Conservation (phyloP, 2,113 vertebrate genomes). For the Blennius ocellaris region DNA sequence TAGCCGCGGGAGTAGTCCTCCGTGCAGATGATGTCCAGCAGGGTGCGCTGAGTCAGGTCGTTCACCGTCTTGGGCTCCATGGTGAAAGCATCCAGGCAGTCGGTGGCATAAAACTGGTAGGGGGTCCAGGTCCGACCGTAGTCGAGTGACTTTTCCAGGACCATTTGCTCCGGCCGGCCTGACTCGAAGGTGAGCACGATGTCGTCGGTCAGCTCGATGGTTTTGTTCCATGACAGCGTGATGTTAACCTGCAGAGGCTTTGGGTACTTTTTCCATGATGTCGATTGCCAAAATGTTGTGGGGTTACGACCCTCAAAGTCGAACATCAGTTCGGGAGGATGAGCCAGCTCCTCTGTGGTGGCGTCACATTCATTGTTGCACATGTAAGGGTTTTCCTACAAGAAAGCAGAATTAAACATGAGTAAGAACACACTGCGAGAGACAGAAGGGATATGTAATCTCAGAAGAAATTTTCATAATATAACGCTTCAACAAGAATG, state of each 20-base stretch:
- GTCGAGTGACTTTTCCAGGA: constrained; percentile 97
- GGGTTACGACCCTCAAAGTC: constrained; percentile 97
- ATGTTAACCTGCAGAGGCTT: constrained; percentile 96
- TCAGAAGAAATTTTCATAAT: no score
- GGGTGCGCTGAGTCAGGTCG: constrained; percentile 92
- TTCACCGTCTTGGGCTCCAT: constrained; percentile 97
- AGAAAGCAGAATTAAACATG: constrained; percentile 19
- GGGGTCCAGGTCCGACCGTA: constrained; percentile 97
- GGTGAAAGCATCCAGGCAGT: constrained; percentile 96
- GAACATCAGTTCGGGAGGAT: constrained; percentile 97
- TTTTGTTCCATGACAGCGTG: constrained; percentile 98
- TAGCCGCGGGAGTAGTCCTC: constrained; percentile 98
- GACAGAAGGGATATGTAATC: no score
- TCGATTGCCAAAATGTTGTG: constrained; percentile 98
- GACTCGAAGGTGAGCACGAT: constrained; percentile 98
- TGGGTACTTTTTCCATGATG: constrained; percentile 96
- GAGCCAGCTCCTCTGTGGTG: constrained; percentile 92
- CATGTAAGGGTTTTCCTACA: constrained; percentile 98
- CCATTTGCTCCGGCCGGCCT: constrained; percentile 97
- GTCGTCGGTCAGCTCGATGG: constrained; percentile 97
- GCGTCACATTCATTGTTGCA: constrained; percentile 99
- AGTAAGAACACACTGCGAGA: no score
- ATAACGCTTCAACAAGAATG: no score
- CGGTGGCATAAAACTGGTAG: constrained; percentile 98
- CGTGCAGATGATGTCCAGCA: constrained; percentile 99